Percentiles rank a stretch among this genome's conserved stretches.
Conservation (phyloP, 2,888 invertebrate genomes). For the Leucoma salicis region DNA sequence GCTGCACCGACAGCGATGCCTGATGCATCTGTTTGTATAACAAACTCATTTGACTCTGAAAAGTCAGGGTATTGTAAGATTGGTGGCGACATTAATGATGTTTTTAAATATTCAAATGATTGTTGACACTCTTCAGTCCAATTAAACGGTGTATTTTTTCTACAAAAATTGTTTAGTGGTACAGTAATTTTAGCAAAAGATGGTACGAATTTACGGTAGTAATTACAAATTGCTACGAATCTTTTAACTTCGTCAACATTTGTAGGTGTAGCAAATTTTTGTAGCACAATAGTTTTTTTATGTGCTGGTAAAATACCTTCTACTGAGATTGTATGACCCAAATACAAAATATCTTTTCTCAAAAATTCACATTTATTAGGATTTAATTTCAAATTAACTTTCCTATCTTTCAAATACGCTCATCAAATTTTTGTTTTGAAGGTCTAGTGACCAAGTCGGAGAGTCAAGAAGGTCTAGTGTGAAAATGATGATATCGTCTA, state of each 20-base stretch:
- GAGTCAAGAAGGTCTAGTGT: too few relatives aligned
- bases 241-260: not conserved
- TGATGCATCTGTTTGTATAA: too few relatives aligned
- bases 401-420: not conserved
- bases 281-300: not conserved
- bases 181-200: not conserved
- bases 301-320: conserved; percentile 5
- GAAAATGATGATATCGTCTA: not conserved
- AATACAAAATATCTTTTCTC: conserved; percentile 3
- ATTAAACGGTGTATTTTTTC: not conserved
- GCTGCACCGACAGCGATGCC: too few relatives aligned
- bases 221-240: not conserved
- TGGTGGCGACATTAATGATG: not conserved
- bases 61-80: not conserved
- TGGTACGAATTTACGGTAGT: not conserved
- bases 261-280: conserved; percentile 3
- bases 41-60: not conserved
- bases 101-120: not conserved
- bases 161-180: not conserved
- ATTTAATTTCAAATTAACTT: conserved; percentile 2
- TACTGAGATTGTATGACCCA: conserved; percentile 4
- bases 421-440: not conserved
- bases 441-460: not conserved
- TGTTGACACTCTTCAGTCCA: not conserved
- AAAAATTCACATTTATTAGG: conserved; percentile 8